phyloP scores from a whole-genome alignment of 2,888 invertebrate genomes.

The Axea sp. region DNA sequence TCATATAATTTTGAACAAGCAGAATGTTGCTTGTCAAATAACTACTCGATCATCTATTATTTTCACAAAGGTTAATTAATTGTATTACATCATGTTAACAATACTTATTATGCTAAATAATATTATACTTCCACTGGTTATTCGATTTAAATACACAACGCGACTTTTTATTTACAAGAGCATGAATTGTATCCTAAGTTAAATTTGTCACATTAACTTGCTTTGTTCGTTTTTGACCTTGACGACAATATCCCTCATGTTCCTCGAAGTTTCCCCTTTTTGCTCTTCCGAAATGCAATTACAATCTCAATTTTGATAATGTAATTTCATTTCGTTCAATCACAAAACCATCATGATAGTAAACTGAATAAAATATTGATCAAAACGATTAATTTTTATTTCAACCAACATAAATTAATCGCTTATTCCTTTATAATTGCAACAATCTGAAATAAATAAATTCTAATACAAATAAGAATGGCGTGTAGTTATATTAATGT shows the following conservation, averaged over 20 bases:
- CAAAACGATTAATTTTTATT: conserved; percentile 1
- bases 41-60: conserved; percentile 11
- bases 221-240: conserved; percentile 40
- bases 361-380: conserved; percentile 23
- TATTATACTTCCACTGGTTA: too few relatives aligned
- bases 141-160: too few relatives aligned
- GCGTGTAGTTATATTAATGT: too few relatives aligned
- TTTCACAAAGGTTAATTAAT: conserved; percentile 29
- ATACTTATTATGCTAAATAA: conserved; percentile 4
- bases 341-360: conserved; percentile 39
- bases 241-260: conserved; percentile 22
- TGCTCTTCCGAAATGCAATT: conserved; percentile 40
- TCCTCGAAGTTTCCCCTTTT: conserved; percentile 40
- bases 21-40: conserved; percentile 14
- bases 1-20: conserved; percentile 33
- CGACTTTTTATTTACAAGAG: conserved; percentile 1
- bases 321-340: conserved; percentile 47
- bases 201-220: too few relatives aligned
- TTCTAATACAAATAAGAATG: too few relatives aligned
- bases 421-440: too few relatives aligned
- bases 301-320: conserved; percentile 47
- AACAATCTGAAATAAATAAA: too few relatives aligned
- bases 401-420: too few relatives aligned
- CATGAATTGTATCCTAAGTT: too few relatives aligned
- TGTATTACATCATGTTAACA: conserved; percentile 23